Base-by-base conservation (phyloP, 2,113 vertebrate genomes). In the Oreochromis spilurus region DNA sequence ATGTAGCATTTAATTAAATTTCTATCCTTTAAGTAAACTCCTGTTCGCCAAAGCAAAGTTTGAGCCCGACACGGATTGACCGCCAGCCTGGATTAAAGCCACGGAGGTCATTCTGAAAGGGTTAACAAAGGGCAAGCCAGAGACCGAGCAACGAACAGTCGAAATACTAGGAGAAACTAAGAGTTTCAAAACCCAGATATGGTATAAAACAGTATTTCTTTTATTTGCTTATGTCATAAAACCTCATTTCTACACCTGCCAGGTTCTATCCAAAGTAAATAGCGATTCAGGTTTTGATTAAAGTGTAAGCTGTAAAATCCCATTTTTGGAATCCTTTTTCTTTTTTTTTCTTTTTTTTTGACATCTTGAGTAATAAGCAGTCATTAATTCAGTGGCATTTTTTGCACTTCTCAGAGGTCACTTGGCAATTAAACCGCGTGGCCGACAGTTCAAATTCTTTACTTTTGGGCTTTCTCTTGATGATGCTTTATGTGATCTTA, bases 361-460 rank as follows among this genome's bases (percentile, higher is more conserved):
- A 91, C 82, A 87, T 82, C 62, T 85, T 52, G 43, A 67, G 72
- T 82, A 79, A 87, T 86, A 81, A 85, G 65, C 29, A 86, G 62
- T 60, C 75, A 88, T 90, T 88, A 79, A 79, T 72, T 88, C 55
- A 6, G 62, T 83, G 78, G 70, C 67, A 72, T 82, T 87, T 84
- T 84, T 82, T 77, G 9, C 53, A 81, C 83, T 84, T 88, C 55
- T 62, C 54, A 38, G 50, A 87, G 88, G 88, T 91, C 92, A 87
- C 70, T 77, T 54, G 36, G 81, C 83, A 92, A 88, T 89, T 87
- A 90, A 89, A 91, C 60, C 53, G 40, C 6, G 10, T 65, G 52
- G 31, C 45, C 17, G 8, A 54, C 65, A 72, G 16, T 19, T 80
- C 40, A 48, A 62, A 82, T 52, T 60, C 60, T 80, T 75, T 82